Conservation (phyloP, 2,888 invertebrate species). For the Lycophotia porphyrea region DNA sequence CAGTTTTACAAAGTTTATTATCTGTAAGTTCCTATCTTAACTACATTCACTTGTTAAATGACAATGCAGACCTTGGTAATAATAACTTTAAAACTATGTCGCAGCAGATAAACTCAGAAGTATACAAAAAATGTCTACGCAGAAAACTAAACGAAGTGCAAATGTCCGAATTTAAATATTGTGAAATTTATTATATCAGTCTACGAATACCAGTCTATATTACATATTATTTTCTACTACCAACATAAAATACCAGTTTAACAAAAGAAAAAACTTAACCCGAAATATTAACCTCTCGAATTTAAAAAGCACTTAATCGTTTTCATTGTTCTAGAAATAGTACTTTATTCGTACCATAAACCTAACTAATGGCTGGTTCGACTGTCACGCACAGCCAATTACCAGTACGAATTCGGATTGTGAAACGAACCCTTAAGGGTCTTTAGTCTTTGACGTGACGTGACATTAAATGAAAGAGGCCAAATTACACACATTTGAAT, state of each 20-base stretch:
- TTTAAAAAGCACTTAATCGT: conserved; percentile 9
- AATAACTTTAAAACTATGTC: conserved; percentile 12
- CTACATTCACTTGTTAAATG: conserved; percentile 17
- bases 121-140: neutral
- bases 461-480: conserved; percentile 50
- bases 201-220: neutral
- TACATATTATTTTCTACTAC: neutral
- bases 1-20: conserved; percentile 17
- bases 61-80: conserved; percentile 30
- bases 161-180: conserved; percentile 1
- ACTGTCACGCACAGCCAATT: conserved; percentile 40
- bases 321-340: conserved; percentile 33
- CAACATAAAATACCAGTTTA: neutral
- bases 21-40: conserved; percentile 10
- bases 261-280: neutral
- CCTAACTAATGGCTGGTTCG: conserved; percentile 24
- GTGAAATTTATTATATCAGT: neutral
- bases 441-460: conserved; percentile 17
- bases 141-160: neutral
- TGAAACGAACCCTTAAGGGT: conserved; percentile 32
- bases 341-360: conserved; percentile 16
- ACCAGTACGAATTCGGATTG: conserved; percentile 29
- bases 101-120: neutral
- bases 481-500: conserved; percentile 44
- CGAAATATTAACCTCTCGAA: conserved; percentile 1